phyloP scores from a whole-genome alignment of 2,888 invertebrate species.

The Cephalotes varians region DNA sequence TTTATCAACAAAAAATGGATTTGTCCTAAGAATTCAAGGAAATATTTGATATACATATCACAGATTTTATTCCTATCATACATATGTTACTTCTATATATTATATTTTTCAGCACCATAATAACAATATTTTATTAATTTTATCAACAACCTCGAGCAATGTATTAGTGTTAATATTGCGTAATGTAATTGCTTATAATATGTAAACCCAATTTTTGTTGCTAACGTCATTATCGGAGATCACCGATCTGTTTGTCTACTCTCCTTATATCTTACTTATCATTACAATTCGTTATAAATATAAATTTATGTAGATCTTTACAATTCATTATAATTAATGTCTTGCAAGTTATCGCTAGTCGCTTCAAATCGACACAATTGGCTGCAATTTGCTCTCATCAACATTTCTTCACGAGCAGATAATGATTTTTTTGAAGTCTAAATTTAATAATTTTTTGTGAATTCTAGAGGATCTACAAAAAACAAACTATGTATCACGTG shows the following conservation, averaged over 20 bases:
- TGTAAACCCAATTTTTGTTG: slow-evolving; percentile 30
- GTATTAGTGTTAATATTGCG: neutral
- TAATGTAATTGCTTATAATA: slow-evolving; percentile 22
- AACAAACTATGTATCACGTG: neutral
- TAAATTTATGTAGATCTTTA: slow-evolving; percentile 16
- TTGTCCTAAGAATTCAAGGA: neutral
- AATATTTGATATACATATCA: slow-evolving; percentile 31
- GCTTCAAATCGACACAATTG: slow-evolving; percentile 5
- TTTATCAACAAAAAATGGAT: slow-evolving; percentile 23
- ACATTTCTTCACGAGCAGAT: slow-evolving; percentile 9
- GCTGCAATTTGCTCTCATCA: neutral
- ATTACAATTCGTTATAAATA: slow-evolving; percentile 14
- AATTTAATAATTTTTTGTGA: neutral
- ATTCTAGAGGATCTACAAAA: slow-evolving; percentile 1
- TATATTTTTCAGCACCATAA: slow-evolving; percentile 13
- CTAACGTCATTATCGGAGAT: neutral
- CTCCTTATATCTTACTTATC: neutral
- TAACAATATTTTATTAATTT: slow-evolving; percentile 20
- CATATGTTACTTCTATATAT: slow-evolving; percentile 4
- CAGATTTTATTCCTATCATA: slow-evolving; percentile 34
- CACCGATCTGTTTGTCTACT: neutral
- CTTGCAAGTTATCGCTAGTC: neutral
- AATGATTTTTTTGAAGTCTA: neutral
- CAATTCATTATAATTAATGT: slow-evolving; percentile 3
- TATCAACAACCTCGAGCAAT: neutral